Evolutionary conservation across 2,797 vertebrate genomes (phyloP).

Genomic region (Scleropages formosus): DNA sequence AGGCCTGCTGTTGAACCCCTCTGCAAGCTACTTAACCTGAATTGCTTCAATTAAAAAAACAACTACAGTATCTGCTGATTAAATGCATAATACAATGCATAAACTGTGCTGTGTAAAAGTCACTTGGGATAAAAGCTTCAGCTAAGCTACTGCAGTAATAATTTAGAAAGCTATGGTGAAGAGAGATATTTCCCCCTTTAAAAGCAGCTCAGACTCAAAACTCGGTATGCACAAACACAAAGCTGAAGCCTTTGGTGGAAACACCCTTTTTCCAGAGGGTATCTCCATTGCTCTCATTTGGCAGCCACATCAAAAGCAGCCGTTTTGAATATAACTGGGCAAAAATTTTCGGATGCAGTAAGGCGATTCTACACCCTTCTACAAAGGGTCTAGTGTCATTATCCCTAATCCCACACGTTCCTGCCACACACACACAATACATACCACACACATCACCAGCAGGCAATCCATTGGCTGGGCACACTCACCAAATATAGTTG

Average conservation of each 20-base stretch:
- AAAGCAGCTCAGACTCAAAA: background rate
- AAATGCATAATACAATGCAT: too few species aligned
- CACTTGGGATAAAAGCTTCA: too few species aligned
- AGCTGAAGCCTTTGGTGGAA: background rate
- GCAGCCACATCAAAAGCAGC: slow-evolving; percentile 12
- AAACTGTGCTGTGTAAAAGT: too few species aligned
- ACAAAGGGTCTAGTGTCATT: too few species aligned
- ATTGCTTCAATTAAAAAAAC: background rate
- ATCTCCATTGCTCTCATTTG: slow-evolving; percentile 1
- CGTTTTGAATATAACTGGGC: slow-evolving; percentile 6
- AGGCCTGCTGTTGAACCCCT: background rate
- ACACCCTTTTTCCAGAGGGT: background rate
- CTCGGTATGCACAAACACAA: background rate
- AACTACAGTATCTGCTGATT: too few species aligned
- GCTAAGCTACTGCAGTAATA: too few species aligned
- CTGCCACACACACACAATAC: too few species aligned
- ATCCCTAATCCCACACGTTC: too few species aligned
- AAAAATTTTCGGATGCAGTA: background rate
- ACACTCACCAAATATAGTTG: too few species aligned
- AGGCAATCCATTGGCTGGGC: too few species aligned
- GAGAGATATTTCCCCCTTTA: background rate
- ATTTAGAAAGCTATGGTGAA: background rate
- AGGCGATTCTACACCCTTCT: background rate
- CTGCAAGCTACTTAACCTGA: background rate
- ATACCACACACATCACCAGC: too few species aligned